These are phyloP conservation scores for Aegotheles bennettii DNA, from an alignment of 2,113 vertebrate genomes.

Conservation along the genomic window DNA sequence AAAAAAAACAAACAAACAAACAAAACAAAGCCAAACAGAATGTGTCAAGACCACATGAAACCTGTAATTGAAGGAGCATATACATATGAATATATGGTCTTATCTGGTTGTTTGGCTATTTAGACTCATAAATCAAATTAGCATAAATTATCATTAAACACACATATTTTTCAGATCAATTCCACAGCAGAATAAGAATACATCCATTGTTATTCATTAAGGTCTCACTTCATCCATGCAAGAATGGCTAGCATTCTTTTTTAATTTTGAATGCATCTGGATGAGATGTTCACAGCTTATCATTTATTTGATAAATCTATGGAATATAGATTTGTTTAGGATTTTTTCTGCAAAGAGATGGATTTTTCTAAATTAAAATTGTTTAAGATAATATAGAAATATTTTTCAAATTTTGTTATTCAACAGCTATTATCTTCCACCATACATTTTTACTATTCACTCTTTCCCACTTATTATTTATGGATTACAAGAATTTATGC, in stretches of 20 bases:
- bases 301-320: neutral
- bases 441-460: neutral
- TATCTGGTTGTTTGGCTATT: neutral
- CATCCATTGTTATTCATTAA: neutral
- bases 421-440: neutral
- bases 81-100: neutral
- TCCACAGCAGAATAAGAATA: neutral
- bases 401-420: neutral
- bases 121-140: conserved; percentile 1
- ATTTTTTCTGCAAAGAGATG: neutral
- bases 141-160: neutral
- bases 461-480: neutral
- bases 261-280: neutral
- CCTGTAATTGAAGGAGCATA: neutral
- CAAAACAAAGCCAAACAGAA: neutral
- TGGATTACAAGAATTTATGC: neutral
- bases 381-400: neutral
- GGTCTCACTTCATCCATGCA: neutral
- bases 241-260: neutral
- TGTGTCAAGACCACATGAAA: neutral
- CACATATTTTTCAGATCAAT: neutral
- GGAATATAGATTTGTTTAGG: neutral
- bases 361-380: neutral
- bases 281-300: neutral
- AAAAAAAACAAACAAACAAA: neutral